Evolutionary conservation across 2,888 invertebrate genomes (phyloP).

Genomic region (Pandemis heparana): DNA sequence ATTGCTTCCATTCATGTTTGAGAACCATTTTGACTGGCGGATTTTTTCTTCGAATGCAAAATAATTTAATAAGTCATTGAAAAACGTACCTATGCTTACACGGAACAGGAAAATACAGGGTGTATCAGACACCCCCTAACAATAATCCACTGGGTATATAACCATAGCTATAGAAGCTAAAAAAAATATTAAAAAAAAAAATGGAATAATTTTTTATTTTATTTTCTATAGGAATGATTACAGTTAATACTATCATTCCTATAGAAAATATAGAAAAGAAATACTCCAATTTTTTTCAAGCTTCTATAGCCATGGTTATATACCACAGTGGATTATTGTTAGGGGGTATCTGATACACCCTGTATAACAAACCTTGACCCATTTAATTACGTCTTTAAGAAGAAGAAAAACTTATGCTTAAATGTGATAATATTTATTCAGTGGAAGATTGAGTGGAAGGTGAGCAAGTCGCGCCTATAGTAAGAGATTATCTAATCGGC

Average conservation of each 20-base stretch:
- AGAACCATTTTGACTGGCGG: background rate
- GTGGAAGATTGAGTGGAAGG: conserved; percentile 6
- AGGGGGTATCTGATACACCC: no score
- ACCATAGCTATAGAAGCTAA: no score
- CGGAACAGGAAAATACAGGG: conserved; percentile 1
- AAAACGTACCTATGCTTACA: background rate
- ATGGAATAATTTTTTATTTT: no score
- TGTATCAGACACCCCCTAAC: no score
- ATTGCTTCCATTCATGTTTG: background rate
- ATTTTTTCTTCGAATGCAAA: background rate
- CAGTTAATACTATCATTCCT: no score
- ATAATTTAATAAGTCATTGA: background rate
- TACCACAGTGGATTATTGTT: no score
- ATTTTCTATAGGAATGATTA: no score
- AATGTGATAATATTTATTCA: background rate
- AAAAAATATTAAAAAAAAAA: no score
- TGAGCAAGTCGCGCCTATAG: conserved; percentile 18
- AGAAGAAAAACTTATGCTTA: background rate
- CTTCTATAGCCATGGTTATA: no score
- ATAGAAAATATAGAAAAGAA: no score
- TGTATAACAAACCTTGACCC: background rate
- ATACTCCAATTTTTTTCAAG: no score
- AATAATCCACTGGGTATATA: no score
- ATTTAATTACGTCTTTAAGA: background rate
- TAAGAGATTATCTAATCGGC: conserved; percentile 50